Evolutionary conservation across 2,797 vertebrate genomes (phyloP), one percentile per base, ranked within the genome.

Genomic region (Gouania willdenowi): DNA sequence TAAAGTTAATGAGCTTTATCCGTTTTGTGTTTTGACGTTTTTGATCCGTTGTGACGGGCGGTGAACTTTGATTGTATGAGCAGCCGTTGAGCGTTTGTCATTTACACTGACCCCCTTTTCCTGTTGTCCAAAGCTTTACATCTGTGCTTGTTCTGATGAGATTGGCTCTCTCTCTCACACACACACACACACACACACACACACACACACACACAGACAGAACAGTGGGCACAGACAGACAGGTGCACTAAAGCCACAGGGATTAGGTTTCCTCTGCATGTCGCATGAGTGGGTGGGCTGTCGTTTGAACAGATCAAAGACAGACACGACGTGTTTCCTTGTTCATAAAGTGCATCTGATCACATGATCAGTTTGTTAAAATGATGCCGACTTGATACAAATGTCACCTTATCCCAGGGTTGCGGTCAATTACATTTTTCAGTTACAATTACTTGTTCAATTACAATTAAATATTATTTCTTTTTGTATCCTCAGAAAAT

Each of bases 231-330:
- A 21, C 18, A 34, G 31, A 21, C 18, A 34, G 31, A 51, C 63
- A 51, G 65, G 51, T 73, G 43, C 44, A 5, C 18, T 33, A 26
- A 48, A 67, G 36, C 54, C 32, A 21, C 26, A 23, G 22, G 53
- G 66, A 66, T 74, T 64, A 64, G 25, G 17, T 37, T 67, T 60
- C 65, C 34, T 29, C 28, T 53, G 25, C 33, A n/a, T 53, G 41
- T 25, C 41, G 12, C 9, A 12, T 36, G 53, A 55, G 45, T 36
- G 32, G 29, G 38, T 45, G 41, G 39, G 44, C 52, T 31, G 41
- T 30, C 51, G 25, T 32, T 37, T 20, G 34, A 28, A 4, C 26
- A 55, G 33, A 56, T 67, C 50, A 63, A 11, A 65, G 29, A 33
- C 13, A 2, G 24, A 19, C 31, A 33, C 23, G 46, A 18, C 22